Evolutionary conservation across 37 sponge, comb jelly and placozoan species (phyloP), one percentile per base, ranked within the genome.

Genomic region (Halisarca cf. caerulea): DNA sequence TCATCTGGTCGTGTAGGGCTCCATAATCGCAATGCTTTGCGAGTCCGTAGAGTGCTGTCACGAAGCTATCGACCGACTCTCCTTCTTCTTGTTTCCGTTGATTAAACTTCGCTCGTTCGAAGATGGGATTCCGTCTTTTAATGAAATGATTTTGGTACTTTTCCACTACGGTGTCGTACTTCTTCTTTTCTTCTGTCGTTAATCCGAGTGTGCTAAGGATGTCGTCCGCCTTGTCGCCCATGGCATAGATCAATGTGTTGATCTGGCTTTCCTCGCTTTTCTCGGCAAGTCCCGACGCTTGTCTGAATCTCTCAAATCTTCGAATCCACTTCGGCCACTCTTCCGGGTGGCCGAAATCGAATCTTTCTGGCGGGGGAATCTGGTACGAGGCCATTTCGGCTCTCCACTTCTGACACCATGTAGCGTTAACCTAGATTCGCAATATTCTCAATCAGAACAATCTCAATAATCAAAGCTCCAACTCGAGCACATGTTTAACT

Each of bases 301-400:
- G 36, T 32, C 82, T 18, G 51, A 87, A 81, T 27, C 82, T 43
- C 75, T 81, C 66, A 62, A 87, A 81, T 24, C 77, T 59, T 23
- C 82, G 33, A 33, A 73, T 72, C 82, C 82, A 87, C 44, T 36
- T 77, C 24, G 88, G 79, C 88, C 88, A 88, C 57, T 88, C 83
- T 30, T 88, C 70, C 0, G 88, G 88, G 23, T 83, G 27, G 3
- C 42, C 60, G 58, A 88, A 88, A 40, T 7, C 37, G 33, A 88
- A 88, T 18, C n/a, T 23, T 73, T 88, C 84, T 28, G 84, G 84
- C 15, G 60, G 9, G 25, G 60, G 2, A 2, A 59, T 59, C 9
- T 59, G 60, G 9, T 59, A 59, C 9, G 60, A 17, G 55, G 81
- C 39, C 37, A 11, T 57, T 37, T 39, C 1, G 40, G 36, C n/a